Percentiles rank a stretch among this genome's conserved stretches.
Conservation (phyloP, 2,888 invertebrate species). For the Oscheius sp. region DNA sequence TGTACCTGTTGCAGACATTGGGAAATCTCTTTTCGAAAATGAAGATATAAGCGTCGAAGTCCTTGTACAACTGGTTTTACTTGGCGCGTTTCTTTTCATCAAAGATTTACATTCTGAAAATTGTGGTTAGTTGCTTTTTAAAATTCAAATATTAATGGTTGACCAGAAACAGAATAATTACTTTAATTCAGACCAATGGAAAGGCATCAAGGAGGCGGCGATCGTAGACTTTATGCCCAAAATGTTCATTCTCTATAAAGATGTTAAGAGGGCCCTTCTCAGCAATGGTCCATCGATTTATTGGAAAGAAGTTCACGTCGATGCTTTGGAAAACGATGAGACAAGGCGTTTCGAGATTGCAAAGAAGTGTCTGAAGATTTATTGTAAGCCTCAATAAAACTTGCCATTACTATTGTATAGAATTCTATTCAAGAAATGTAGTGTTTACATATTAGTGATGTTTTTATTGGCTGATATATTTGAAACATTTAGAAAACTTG, state of each 20-base stretch:
- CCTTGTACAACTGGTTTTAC: slow-evolving; percentile 34
- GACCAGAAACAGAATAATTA: slow-evolving; percentile 28
- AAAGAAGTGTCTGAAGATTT: slow-evolving; percentile 27
- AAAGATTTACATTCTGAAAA: slow-evolving; percentile 37
- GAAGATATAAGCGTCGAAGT: slow-evolving; percentile 29
- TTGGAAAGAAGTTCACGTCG: background rate
- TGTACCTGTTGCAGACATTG: no score
- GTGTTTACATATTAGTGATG: no score
- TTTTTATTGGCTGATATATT: no score
- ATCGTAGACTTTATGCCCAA: slow-evolving; percentile 41
- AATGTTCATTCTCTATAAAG: slow-evolving; percentile 28
- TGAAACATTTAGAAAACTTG: no score
- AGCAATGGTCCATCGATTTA: background rate
- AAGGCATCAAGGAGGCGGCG: slow-evolving; percentile 37
- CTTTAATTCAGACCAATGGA: slow-evolving; percentile 38
- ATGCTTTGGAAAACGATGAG: slow-evolving; percentile 36
- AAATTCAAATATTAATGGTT: slow-evolving; percentile 29
- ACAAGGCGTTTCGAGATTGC: slow-evolving; percentile 34
- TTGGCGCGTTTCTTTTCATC: slow-evolving; percentile 32
- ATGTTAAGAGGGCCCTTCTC: slow-evolving; percentile 34
- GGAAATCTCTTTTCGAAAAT: no score
- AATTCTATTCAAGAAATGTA: no score
- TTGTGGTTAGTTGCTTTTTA: slow-evolving; percentile 33
- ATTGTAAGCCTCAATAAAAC: no score
- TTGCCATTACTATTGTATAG: no score